Evolutionary conservation across 1,140 invertebrate genomes (phyloP).

Genomic region (Gonioctena quinquepunctata): DNA sequence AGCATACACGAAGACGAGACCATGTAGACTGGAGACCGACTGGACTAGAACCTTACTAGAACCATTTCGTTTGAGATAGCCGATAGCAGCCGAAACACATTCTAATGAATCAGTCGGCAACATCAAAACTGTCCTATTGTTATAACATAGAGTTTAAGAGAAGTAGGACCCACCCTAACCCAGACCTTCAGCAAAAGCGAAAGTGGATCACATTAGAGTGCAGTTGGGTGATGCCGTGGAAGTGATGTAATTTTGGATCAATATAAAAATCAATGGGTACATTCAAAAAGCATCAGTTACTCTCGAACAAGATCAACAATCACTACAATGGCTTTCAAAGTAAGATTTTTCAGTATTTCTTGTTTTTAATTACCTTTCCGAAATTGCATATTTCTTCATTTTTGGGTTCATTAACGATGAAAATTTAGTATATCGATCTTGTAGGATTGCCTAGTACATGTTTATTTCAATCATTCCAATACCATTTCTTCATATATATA

Average conservation of each 20-base stretch:
- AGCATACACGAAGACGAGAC: too few relatives aligned
- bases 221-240: not conserved
- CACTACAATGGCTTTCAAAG: conserved; percentile 33
- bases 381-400: too few relatives aligned
- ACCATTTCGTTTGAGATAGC: too few relatives aligned
- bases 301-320: conserved; percentile 9
- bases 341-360: conserved; percentile 16
- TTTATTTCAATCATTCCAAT: not conserved
- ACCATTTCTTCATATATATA: not conserved
- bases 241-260: conserved; percentile 12
- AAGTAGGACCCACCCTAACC: conserved; percentile 39
- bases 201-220: conserved; percentile 35
- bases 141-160: conserved; percentile 12
- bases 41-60: too few relatives aligned
- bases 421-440: too few relatives aligned
- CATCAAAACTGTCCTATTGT: not conserved
- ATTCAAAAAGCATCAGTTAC: conserved; percentile 26
- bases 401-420: too few relatives aligned
- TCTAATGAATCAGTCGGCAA: too few relatives aligned
- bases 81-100: too few relatives aligned
- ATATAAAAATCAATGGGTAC: conserved; percentile 17
- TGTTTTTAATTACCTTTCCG: not conserved
- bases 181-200: conserved; percentile 43
- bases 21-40: too few relatives aligned
- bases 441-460: not conserved